Evolutionary conservation across 2,113 vertebrate species (phyloP), one percentile per base, ranked within the genome.

Genomic region (Ochotona princeps): DNA sequence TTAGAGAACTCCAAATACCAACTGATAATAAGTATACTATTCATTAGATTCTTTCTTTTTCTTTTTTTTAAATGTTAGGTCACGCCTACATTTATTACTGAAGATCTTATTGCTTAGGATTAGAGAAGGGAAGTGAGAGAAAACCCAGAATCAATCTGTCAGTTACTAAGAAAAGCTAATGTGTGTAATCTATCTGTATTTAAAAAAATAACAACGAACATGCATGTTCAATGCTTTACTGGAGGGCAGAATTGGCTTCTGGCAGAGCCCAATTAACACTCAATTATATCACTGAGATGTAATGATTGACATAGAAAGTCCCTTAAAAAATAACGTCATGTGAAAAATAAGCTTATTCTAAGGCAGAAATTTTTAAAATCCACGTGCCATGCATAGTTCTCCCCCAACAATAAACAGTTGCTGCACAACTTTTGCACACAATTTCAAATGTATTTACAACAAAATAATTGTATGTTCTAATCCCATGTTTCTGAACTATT

Each of bases 131-230:
- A 82, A 92, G 57, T 73, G 38, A 87, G 7, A 84, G 44, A 83
- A 91, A 90, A 88, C n/a, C 76, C 74, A 84, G 63, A 84, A 84
- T 89, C 80, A 75, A 69, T n/a, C 30, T 91, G n/a, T 76, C 89
- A 90, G 26, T 83, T 79, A 85, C 38, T 11, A 35, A 76, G 5
- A 20, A 26, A 66, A 90, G 47, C 8, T 79, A 89, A 93, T 60
- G 54, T 70, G 49, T 80, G 75, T 81, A 9, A 83, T 32, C 28
- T 69, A 47, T n/a, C 14, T 85, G 54, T 61, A 70, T 35, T 90
- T 95, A 67, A 0, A 65, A 92, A 93, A 87, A 65, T 21, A 76
- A 65, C 83, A 72, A 65, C 35, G 61, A 60, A 73, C 70, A 47
- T 10, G 15, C 5, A 84, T 26, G 61, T 72, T 89, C 49, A 84